phyloP scores from a whole-genome alignment of 2,113 vertebrate genomes.

The Sisor rabdophorus region DNA sequence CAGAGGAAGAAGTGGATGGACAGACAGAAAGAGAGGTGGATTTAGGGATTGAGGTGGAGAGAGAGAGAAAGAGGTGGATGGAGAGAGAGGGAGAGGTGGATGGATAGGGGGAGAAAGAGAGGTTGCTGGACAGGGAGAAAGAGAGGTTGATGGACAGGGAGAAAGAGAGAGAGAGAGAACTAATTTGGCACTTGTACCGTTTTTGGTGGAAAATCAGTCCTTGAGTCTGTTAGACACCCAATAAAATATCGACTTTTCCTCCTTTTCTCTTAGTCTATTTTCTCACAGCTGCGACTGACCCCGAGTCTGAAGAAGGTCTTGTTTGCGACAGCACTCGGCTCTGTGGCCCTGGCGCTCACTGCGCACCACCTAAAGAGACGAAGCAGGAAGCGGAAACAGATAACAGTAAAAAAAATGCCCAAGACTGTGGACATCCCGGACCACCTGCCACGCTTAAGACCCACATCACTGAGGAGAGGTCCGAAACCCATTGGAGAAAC shows the following conservation, averaged over 20 bases:
- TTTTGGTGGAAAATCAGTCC: background rate
- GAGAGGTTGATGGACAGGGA: too few relatives aligned
- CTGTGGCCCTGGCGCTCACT: slow-evolving; percentile 86
- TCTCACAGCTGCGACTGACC: slow-evolving; percentile 86
- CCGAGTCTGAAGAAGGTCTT: slow-evolving; percentile 93
- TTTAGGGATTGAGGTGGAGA: too few relatives aligned
- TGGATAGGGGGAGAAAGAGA: too few relatives aligned
- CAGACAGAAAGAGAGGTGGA: too few relatives aligned
- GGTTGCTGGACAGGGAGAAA: too few relatives aligned
- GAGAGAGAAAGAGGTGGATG: too few relatives aligned
- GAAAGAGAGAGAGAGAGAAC: too few relatives aligned
- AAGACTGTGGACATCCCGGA: slow-evolving; percentile 76
- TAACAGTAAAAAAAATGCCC: slow-evolving; percentile 61
- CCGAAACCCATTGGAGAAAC: too few relatives aligned
- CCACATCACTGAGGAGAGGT: slow-evolving; percentile 87
- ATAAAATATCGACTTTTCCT: background rate
- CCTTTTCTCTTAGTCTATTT: slow-evolving; percentile 75
- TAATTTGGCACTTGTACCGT: too few relatives aligned
- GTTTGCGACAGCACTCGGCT: slow-evolving; percentile 92
- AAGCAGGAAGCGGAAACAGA: slow-evolving; percentile 84
- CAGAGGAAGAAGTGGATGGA: too few relatives aligned
- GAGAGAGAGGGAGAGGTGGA: too few relatives aligned
- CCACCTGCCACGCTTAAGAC: slow-evolving; percentile 75
- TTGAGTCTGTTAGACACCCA: background rate
- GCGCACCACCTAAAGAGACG: slow-evolving; percentile 94